Evolutionary conservation across 1,140 invertebrate genomes (phyloP), one percentile per base, ranked within the genome.

Genomic region (Bombus superbus): DNA sequence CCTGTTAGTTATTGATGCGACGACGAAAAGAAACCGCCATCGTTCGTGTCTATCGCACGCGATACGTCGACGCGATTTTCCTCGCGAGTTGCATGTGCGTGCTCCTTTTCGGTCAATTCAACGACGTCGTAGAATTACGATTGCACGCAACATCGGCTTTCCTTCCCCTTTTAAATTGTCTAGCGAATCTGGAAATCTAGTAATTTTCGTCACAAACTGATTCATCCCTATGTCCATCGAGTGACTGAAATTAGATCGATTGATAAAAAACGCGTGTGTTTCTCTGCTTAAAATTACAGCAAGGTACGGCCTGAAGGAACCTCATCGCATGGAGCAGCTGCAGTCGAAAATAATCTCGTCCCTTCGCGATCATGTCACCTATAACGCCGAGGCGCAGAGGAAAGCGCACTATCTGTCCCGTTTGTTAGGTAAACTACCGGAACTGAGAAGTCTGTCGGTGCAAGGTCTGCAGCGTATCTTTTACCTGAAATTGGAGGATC

Each of bases 261-360:
- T 28, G 35, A 35, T 57, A 59, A 77, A 77, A 66, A 38, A 80
- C 32, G 47, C 53, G 57, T 40, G 28, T 40, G 42, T 53, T 57
- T 44, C 25, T 40, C 66, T 57, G n/a, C 53, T 47, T 78, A 47
- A 13, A 38, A 75, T 94, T 87, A 72, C 96, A 99, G 98, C 99
- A 94, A 97, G 99, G 44, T 98, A 99, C 92, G 98, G 98, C 32
- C 95, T 99, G 81, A 97, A 98, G 92, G 98, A 99, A 92, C 98
- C 98, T 0, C 97, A 98, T 90, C 97, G 98, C 91, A 98, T 99
- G 87, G 98, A 99, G 93, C 98, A 98, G 91, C 95, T 99, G 15
- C 98, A 99, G 94, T 98, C 98, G 98, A 99, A 98, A 94, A 98
- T 99, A 90, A 99, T 99, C 86, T 97, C 98, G 78, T 98, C 98